Evolutionary conservation across 2,888 invertebrate species (phyloP).

Genomic region (Lithophane semibrunnea): DNA sequence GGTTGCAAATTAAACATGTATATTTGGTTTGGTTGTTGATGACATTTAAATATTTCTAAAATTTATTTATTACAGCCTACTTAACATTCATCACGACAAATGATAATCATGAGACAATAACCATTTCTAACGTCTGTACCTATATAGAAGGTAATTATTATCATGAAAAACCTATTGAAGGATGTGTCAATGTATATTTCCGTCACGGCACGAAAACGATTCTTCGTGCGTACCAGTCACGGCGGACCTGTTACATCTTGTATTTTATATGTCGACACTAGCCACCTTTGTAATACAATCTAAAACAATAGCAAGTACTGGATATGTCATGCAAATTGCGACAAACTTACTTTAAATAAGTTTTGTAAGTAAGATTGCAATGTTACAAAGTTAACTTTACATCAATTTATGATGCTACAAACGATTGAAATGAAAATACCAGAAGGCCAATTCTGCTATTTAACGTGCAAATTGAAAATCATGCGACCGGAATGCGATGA

Average conservation of each 20-base stretch:
- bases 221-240: slow-evolving; percentile 81
- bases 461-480: no score
- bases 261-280: slow-evolving; percentile 51
- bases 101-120: slow-evolving; percentile 35
- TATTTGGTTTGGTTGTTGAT: background rate
- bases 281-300: slow-evolving; percentile 36
- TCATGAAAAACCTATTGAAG: slow-evolving; percentile 74
- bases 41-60: background rate
- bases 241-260: slow-evolving; percentile 67
- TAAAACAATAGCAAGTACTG: slow-evolving; percentile 47
- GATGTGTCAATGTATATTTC: slow-evolving; percentile 70
- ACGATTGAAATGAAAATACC: background rate
- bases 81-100: slow-evolving; percentile 42
- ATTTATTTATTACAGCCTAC: background rate
- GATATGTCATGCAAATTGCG: slow-evolving; percentile 8
- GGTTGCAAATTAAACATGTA: background rate
- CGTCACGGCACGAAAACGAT: slow-evolving; percentile 74
- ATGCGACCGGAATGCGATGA: no score
- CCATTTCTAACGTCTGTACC: slow-evolving; percentile 53
- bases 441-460: no score
- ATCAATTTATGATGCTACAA: slow-evolving; percentile 27
- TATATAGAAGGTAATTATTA: slow-evolving; percentile 61
- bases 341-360: slow-evolving; percentile 13
- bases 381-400: background rate
- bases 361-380: slow-evolving; percentile 22